A percentile compares a stretch with the other conserved stretches of the same genome.
These are phyloP conservation scores for Sycophaga agraensis DNA, from an alignment of 1,140 invertebrate genomes.

Conservation along the genomic window DNA sequence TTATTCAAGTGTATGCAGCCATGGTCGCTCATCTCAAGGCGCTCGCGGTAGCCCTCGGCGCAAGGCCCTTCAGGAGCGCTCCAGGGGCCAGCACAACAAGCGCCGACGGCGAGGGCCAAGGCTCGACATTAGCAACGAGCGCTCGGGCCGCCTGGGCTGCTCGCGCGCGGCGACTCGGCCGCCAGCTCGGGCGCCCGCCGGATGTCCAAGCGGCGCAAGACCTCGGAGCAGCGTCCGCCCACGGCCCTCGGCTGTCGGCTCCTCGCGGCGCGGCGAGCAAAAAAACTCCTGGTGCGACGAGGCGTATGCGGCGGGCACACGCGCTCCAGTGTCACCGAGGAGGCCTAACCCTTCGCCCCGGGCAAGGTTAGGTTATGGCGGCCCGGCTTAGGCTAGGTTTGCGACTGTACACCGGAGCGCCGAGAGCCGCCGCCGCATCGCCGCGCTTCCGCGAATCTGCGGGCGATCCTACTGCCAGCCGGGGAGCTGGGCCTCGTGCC, in stretches of 20 bases:
- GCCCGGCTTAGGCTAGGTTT: background rate
- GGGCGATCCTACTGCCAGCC: no score
- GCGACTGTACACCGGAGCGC: no score
- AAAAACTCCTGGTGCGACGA: no score
- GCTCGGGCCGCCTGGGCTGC: background rate
- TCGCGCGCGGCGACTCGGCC: background rate
- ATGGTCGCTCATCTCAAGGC: conserved; percentile 68
- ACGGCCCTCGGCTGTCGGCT: no score
- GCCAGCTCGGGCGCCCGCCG: background rate
- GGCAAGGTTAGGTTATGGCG: background rate
- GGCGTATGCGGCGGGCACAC: no score
- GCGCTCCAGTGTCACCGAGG: background rate
- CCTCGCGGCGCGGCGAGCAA: no score
- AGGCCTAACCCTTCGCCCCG: background rate
- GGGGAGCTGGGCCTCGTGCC: no score
- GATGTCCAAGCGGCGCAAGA: background rate
- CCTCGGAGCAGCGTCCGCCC: no score
- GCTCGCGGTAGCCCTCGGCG: no score
- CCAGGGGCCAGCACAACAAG: background rate
- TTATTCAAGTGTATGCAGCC: conserved; percentile 76
- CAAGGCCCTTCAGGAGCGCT: no score
- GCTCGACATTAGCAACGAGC: background rate
- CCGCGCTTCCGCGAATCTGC: no score
- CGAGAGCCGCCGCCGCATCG: no score
- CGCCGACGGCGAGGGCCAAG: background rate